These are phyloP conservation scores for Notolabrus celidotus DNA, from an alignment of 2,797 vertebrate genomes.

Conservation along the genomic window DNA sequence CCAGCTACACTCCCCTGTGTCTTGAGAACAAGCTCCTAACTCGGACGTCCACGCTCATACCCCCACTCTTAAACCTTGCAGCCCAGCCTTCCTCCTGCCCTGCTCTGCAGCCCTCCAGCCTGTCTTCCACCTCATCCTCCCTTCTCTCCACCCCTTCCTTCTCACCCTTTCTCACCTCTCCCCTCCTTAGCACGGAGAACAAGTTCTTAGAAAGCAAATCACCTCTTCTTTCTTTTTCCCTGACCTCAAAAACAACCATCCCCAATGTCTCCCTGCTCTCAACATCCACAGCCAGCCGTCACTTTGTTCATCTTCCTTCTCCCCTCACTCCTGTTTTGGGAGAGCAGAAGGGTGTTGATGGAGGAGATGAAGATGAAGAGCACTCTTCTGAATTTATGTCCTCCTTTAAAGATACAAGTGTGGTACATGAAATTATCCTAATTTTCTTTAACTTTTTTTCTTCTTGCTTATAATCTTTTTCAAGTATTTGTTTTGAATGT, in stretches of 20 bases:
- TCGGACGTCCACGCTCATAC: slow-evolving; percentile 41
- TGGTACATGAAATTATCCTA: slow-evolving; percentile 56
- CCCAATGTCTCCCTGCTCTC: slow-evolving; percentile 21
- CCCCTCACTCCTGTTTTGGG: slow-evolving; percentile 24
- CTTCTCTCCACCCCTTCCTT: slow-evolving; percentile 52
- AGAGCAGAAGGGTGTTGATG: neutral
- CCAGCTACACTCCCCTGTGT: slow-evolving; percentile 54
- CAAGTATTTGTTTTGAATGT: neutral
- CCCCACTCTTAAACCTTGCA: slow-evolving; percentile 23
- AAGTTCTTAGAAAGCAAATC: slow-evolving; percentile 40
- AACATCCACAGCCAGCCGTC: slow-evolving; percentile 32
- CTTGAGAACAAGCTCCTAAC: slow-evolving; percentile 83
- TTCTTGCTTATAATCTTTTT: neutral
- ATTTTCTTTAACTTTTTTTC: neutral
- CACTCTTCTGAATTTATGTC: slow-evolving; percentile 49
- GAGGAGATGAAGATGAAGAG: slow-evolving; percentile 32
- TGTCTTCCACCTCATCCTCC: slow-evolving; percentile 76
- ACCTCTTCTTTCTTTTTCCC: slow-evolving; percentile 9
- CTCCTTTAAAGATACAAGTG: slow-evolving; percentile 50
- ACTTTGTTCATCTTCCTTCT: slow-evolving; percentile 23
- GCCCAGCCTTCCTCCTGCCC: slow-evolving; percentile 47
- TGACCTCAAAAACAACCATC: slow-evolving; percentile 14
- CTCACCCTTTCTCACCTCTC: slow-evolving; percentile 38
- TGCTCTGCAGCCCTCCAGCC: slow-evolving; percentile 74
- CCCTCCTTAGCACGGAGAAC: slow-evolving; percentile 73